Evolutionary conservation across 1,140 invertebrate genomes (phyloP).

Genomic region (Bicyclus anynana): DNA sequence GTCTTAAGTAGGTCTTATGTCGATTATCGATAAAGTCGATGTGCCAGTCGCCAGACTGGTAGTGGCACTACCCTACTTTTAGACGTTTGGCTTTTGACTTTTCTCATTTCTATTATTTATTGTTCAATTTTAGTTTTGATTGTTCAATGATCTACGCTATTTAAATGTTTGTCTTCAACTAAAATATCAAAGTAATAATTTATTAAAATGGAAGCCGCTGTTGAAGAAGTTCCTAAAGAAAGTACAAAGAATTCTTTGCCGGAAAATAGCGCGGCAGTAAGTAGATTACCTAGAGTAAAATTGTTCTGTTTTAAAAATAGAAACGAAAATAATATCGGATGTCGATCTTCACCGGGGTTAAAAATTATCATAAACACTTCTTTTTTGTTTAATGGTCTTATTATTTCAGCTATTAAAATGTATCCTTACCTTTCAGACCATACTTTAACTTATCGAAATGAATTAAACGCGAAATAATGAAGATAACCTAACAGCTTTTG

Average conservation of each 20-base stretch:
- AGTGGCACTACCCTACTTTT: slow-evolving; percentile 16
- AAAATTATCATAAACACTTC: too few species aligned
- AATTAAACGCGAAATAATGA: slow-evolving; percentile 14
- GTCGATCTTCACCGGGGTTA: too few species aligned
- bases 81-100: not conserved
- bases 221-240: slow-evolving; percentile 49
- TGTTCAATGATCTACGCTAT: too few species aligned
- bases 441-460: not conserved
- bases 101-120: not conserved
- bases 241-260: slow-evolving; percentile 36
- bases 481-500: slow-evolving; percentile 51
- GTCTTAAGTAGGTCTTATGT: too few species aligned
- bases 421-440: too few species aligned
- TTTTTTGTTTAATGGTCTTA: too few species aligned
- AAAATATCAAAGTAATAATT: slow-evolving; percentile 20
- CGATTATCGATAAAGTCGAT: not conserved
- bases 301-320: slow-evolving; percentile 60
- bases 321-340: slow-evolving; percentile 45
- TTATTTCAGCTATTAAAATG: too few species aligned
- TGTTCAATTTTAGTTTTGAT: slow-evolving; percentile 22
- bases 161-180: too few species aligned
- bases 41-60: not conserved
- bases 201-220: slow-evolving; percentile 52
- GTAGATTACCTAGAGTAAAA: slow-evolving; percentile 25
- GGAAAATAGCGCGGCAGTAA: slow-evolving; percentile 43